Conservation (phyloP, 2,888 invertebrate genomes). For the Cheilosia soror region DNA sequence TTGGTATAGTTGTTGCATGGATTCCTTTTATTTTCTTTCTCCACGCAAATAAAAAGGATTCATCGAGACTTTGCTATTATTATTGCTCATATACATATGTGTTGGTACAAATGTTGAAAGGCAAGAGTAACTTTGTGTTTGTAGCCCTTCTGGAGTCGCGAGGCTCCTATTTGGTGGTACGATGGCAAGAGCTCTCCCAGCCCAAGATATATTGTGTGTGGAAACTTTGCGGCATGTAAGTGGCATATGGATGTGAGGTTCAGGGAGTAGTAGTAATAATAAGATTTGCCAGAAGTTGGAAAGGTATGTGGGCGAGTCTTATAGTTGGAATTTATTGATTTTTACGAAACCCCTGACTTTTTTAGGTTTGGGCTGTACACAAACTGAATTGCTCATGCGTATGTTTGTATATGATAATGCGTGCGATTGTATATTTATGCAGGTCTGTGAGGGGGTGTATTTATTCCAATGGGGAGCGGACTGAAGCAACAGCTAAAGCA, state of each 20-base stretch:
- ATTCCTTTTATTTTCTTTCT: conserved; percentile 29
- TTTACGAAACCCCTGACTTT: background rate
- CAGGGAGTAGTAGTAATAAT: background rate
- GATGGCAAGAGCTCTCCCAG: background rate
- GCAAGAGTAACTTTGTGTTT: conserved; percentile 43
- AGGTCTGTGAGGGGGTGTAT: too few species aligned
- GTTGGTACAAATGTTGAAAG: conserved; percentile 22
- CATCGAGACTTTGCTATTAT: conserved; percentile 61
- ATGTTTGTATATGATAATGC: background rate
- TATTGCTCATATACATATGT: conserved; percentile 13
- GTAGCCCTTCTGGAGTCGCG: background rate
- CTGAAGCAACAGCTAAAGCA: too few species aligned
- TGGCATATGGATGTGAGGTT: background rate
- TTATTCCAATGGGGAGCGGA: too few species aligned
- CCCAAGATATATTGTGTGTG: conserved; percentile 21
- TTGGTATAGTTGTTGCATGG: conserved; percentile 57
- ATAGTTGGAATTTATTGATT: background rate
- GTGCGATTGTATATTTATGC: too few species aligned
- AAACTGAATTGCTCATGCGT: background rate
- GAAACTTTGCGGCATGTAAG: conserved; percentile 34
- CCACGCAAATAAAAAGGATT: conserved; percentile 58
- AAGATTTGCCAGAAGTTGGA: background rate
- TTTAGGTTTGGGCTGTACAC: background rate
- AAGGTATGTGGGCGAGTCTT: background rate
- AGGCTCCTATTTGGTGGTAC: conserved; percentile 7